These are phyloP conservation scores for Chrysodeixis includens DNA, from an alignment of 2,888 invertebrate genomes.

Conservation along the genomic window DNA sequence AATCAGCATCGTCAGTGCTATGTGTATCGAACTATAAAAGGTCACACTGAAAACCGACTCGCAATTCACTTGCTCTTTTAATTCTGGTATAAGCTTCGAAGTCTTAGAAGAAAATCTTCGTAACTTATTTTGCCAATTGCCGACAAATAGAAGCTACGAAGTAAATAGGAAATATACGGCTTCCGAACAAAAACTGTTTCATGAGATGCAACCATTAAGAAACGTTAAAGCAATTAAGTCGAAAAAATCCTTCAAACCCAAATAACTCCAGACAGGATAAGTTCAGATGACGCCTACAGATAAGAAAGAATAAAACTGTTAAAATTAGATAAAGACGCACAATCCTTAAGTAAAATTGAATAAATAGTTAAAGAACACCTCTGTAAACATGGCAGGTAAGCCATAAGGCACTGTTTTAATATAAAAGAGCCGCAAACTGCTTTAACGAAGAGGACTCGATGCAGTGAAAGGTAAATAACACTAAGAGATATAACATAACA, in stretches of 20 bases:
- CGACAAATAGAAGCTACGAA: slow-evolving; percentile 31
- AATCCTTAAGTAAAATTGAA: slow-evolving; percentile 61
- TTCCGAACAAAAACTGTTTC: slow-evolving; percentile 10
- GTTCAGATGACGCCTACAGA: slow-evolving; percentile 35
- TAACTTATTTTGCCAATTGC: background rate
- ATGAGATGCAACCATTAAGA: background rate
- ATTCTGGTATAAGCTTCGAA: slow-evolving; percentile 33
- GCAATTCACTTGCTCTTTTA: slow-evolving; percentile 60
- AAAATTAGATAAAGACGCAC: slow-evolving; percentile 61
- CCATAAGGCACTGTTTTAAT: slow-evolving; percentile 67
- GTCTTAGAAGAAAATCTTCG: background rate
- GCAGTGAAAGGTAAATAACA: slow-evolving; percentile 78
- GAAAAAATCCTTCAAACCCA: slow-evolving; percentile 18
- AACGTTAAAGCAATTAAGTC: slow-evolving; percentile 27
- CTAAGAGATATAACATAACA: slow-evolving; percentile 72
- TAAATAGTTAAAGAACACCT: slow-evolving; percentile 71
- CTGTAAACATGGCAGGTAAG: slow-evolving; percentile 72
- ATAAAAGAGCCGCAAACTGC: slow-evolving; percentile 61
- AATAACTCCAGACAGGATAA: slow-evolving; percentile 16
- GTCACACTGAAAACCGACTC: slow-evolving; percentile 64
- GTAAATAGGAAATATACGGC: slow-evolving; percentile 24
- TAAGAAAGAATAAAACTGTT: slow-evolving; percentile 61
- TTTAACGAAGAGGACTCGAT: slow-evolving; percentile 57
- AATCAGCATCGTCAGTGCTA: slow-evolving; percentile 67
- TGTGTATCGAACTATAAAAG: slow-evolving; percentile 73